Percentiles rank a stretch among this genome's conserved stretches.
phyloP scores from a whole-genome alignment of 1,140 invertebrate species.

The Tribolium madens region DNA sequence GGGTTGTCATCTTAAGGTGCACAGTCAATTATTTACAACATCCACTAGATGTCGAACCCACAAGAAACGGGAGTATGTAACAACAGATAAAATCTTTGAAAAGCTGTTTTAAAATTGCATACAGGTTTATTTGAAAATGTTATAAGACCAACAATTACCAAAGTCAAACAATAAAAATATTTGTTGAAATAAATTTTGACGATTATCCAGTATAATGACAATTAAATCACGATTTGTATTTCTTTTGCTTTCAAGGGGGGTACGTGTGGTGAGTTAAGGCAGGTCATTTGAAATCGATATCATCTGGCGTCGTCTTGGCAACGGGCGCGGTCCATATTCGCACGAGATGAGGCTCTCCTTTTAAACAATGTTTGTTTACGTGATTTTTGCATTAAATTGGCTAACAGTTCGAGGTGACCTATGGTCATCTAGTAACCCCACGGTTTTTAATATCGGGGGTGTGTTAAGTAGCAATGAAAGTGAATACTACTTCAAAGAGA shows the following conservation, averaged over 20 bases:
- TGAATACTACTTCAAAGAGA: constrained; percentile 81
- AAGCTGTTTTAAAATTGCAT: no score
- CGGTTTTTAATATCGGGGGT: constrained; percentile 88
- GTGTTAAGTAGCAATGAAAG: constrained; percentile 87
- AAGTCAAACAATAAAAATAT: no score
- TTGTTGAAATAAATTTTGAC: no score
- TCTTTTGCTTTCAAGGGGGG: background rate
- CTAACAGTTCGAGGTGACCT: background rate
- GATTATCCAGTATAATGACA: no score
- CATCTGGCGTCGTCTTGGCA: constrained; percentile 50
- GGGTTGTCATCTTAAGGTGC: no score
- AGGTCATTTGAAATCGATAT: constrained; percentile 44
- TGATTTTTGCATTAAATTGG: constrained; percentile 17
- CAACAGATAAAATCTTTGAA: no score
- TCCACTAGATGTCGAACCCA: no score
- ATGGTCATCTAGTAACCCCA: constrained; percentile 71
- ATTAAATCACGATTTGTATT: no score
- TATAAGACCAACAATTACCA: no score
- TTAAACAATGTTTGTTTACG: background rate
- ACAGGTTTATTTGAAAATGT: no score
- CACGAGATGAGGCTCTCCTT: background rate
- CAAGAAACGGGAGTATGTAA: no score
- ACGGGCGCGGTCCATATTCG: constrained; percentile 52
- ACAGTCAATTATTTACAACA: no score
- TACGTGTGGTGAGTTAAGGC: background rate